A percentile compares a stretch with the other conserved stretches of the same genome.
These are phyloP conservation scores for Paraescarpia echinospica DNA, from an alignment of 1,140 invertebrate genomes.

Conservation along the genomic window DNA sequence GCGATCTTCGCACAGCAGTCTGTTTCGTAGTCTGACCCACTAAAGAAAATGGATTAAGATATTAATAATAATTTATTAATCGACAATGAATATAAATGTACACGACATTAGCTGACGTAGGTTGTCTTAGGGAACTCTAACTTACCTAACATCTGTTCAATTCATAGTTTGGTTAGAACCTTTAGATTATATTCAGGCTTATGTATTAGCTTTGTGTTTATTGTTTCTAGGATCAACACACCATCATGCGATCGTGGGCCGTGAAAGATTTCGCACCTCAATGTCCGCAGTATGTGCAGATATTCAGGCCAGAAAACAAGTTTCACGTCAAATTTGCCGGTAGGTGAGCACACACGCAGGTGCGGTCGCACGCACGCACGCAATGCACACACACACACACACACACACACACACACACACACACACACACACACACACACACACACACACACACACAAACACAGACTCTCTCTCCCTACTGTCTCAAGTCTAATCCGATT, in stretches of 20 bases:
- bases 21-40: too few species aligned
- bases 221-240: constrained; percentile 82
- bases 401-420: too few species aligned
- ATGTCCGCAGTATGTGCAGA: constrained; percentile 96
- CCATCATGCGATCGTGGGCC: constrained; percentile 95
- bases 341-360: constrained; percentile 33
- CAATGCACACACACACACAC: too few species aligned
- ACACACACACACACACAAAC: too few species aligned
- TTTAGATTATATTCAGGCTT: neutral
- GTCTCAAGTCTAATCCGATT: too few species aligned
- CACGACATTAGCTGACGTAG: neutral
- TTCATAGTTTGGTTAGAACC: neutral
- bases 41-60: too few species aligned
- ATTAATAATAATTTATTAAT: too few species aligned
- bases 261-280: constrained; percentile 96
- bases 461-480: too few species aligned
- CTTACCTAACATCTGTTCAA: neutral
- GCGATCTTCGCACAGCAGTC: too few species aligned
- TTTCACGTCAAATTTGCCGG: constrained; percentile 95
- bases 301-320: constrained; percentile 96
- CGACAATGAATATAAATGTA: neutral
- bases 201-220: neutral
- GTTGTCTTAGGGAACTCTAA: neutral
- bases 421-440: too few species aligned
- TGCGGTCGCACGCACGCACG: too few species aligned